These are phyloP conservation scores for Nannospalax galili DNA, from an alignment of 2,113 vertebrate genomes.

Conservation along the genomic window DNA sequence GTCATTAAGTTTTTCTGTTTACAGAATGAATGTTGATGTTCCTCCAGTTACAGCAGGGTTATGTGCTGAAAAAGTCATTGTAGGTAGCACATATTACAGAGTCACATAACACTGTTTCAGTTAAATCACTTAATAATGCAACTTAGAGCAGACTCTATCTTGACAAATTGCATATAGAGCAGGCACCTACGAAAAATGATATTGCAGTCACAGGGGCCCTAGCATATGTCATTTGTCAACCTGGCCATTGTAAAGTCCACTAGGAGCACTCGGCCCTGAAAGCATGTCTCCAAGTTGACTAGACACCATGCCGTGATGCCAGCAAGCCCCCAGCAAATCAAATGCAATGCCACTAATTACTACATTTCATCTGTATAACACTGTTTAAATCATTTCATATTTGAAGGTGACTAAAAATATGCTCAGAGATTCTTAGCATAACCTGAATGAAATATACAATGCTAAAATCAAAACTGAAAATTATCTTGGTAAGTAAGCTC, in stretches of 20 bases:
- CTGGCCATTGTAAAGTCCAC: slow-evolving; percentile 52
- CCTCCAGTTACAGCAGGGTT: background rate
- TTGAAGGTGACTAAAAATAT: slow-evolving; percentile 53
- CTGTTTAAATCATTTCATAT: slow-evolving; percentile 31
- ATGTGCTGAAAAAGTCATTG: background rate
- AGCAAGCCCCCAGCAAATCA: slow-evolving; percentile 51
- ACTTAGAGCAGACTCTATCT: slow-evolving; percentile 63
- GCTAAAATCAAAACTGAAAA: background rate
- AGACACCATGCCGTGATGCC: slow-evolving; percentile 48
- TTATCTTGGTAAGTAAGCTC: too few relatives aligned
- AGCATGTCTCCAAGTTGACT: slow-evolving; percentile 38
- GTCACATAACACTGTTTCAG: slow-evolving; percentile 27
- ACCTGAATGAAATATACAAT: background rate
- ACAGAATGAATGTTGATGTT: slow-evolving; percentile 5
- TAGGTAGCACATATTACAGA: slow-evolving; percentile 33
- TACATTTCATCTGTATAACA: background rate
- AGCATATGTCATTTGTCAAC: slow-evolving; percentile 67
- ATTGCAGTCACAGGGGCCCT: slow-evolving; percentile 34
- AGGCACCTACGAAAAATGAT: slow-evolving; percentile 74
- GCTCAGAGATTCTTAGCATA: background rate
- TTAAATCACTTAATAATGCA: slow-evolving; percentile 70
- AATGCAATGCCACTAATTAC: background rate
- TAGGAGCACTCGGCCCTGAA: slow-evolving; percentile 54
- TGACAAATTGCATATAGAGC: slow-evolving; percentile 55
- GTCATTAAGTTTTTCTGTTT: background rate